Evolutionary conservation across 2,888 invertebrate species (phyloP).

Genomic region (Brachynemurus nebulosus): DNA sequence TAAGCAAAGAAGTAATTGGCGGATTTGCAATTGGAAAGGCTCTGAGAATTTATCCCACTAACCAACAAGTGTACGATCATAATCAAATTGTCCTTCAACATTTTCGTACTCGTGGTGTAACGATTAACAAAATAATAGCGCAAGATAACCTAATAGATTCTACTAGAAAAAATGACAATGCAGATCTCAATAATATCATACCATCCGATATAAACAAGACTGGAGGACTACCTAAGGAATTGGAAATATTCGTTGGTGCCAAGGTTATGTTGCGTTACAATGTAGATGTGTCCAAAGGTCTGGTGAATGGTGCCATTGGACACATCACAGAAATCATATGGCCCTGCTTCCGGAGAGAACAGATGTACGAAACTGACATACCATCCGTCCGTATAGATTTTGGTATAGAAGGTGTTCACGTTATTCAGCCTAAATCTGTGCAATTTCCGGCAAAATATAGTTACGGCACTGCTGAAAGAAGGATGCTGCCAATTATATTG

Average conservation of each 20-base stretch:
- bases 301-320: constrained; percentile 19
- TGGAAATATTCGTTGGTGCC: constrained; percentile 17
- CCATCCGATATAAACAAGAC: constrained; percentile 16
- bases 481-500: constrained; percentile 17
- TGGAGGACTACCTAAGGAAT: constrained; percentile 14
- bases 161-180: constrained; percentile 13
- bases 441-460: constrained; percentile 17
- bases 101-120: constrained; percentile 14
- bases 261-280: constrained; percentile 20
- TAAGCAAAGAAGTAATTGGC: not conserved
- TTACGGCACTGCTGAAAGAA: constrained; percentile 18
- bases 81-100: constrained; percentile 15
- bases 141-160: constrained; percentile 15
- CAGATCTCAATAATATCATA: constrained; percentile 11
- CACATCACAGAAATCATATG: constrained; percentile 19
- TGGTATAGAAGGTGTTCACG: constrained; percentile 16
- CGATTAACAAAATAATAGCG: constrained; percentile 16
- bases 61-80: constrained; percentile 14
- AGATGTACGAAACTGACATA: constrained; percentile 16
- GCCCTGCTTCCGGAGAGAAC: constrained; percentile 17
- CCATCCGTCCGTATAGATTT: constrained; percentile 17
- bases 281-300: constrained; percentile 16
- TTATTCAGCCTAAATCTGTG: constrained; percentile 17
- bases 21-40: constrained; percentile 11
- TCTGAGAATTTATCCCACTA: constrained; percentile 16